Conservation (phyloP, 2,797 vertebrate genomes). For the Balearica regulorum region DNA sequence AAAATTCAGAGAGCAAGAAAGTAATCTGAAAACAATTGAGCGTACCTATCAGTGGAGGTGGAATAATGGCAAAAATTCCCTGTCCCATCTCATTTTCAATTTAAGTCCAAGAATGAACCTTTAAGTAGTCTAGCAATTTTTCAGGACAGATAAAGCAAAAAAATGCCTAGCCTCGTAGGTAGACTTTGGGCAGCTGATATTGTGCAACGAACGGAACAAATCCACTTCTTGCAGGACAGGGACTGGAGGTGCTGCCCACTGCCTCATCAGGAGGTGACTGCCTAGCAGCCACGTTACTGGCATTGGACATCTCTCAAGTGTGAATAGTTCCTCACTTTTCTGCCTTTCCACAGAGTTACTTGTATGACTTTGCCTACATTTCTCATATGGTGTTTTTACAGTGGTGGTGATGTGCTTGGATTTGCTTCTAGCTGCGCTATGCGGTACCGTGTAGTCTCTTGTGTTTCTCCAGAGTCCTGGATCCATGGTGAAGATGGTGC, state of each 20-base stretch:
- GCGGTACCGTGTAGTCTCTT: not conserved
- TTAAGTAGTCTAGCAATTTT: not conserved
- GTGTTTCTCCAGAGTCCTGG: not conserved
- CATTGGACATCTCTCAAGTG: not conserved
- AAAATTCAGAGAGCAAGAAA: not conserved
- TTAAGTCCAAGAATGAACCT: not conserved
- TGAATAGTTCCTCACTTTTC: not conserved
- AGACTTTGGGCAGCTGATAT: not conserved
- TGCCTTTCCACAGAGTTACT: not conserved
- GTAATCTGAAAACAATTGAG: not conserved
- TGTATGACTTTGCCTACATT: not conserved
- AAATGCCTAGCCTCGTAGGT: not conserved
- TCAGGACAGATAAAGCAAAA: not conserved
- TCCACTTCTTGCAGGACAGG: not conserved
- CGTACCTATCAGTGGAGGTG: not conserved
- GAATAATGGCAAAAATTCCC: not conserved
- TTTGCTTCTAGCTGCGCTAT: not conserved
- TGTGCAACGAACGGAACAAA: not conserved
- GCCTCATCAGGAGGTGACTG: not conserved
- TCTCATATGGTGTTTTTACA: not conserved
- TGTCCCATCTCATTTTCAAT: not conserved
- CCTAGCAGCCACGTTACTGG: fast-evolving
- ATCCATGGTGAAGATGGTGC: not conserved
- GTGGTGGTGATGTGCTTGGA: not conserved
- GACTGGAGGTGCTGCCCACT: not conserved